A percentile compares a stretch with the other conserved stretches of the same genome.
Conservation (phyloP, 1,140 invertebrate genomes). For the Portunus trituberculatus region DNA sequence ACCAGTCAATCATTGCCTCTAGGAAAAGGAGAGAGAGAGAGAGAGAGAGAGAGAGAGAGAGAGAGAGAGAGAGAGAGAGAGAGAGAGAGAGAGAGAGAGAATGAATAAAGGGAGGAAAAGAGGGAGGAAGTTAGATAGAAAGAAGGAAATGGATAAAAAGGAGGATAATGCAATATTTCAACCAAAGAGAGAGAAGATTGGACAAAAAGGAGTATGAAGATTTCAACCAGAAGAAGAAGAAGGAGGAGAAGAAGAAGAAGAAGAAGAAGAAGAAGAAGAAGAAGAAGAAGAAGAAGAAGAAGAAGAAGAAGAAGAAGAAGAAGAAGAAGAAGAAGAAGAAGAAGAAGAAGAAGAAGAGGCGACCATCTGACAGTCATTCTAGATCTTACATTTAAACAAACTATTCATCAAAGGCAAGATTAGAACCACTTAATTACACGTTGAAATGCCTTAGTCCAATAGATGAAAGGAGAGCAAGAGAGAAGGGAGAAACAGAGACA, state of each 20-base stretch:
- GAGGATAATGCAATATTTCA: not conserved
- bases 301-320: not conserved
- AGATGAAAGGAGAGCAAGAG: not conserved
- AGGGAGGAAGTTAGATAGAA: not conserved
- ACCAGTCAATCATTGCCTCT: not conserved
- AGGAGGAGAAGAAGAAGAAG: too few species aligned
- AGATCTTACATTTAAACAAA: too few species aligned
- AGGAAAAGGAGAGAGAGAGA: not conserved
- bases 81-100: too few species aligned
- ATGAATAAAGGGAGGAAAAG: not conserved
- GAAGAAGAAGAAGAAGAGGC: not conserved
- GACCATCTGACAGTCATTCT: not conserved
- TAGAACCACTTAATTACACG: not conserved
- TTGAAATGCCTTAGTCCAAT: not conserved
- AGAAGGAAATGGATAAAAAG: not conserved
- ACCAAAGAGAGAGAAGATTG: too few species aligned
- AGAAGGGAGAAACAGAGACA: not conserved
- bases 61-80: too few species aligned
- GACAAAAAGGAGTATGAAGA: too few species aligned
- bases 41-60: not conserved
- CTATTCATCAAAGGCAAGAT: too few species aligned
- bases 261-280: too few species aligned
- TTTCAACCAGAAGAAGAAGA: too few species aligned
- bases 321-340: not conserved
- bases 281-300: too few species aligned